Evolutionary conservation across 2,888 invertebrate species (phyloP).

Genomic region (Meghimatium bilineatum): DNA sequence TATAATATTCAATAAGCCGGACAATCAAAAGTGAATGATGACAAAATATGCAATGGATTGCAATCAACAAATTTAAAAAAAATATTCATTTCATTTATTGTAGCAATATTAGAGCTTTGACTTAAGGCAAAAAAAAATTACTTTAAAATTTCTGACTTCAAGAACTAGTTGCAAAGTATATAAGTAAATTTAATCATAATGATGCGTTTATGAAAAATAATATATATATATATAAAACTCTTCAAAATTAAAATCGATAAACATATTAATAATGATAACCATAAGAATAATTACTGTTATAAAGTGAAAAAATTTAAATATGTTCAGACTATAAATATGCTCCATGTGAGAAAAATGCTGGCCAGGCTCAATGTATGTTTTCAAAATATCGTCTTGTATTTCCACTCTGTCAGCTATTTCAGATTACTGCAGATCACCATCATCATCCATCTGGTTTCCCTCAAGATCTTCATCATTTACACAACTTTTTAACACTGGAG

Average conservation of each 20-base stretch:
- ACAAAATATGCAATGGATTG: neutral
- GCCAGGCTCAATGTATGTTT: neutral
- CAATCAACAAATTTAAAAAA: neutral
- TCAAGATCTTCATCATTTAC: slow-evolving; percentile 35
- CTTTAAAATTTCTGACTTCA: neutral
- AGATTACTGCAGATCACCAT: slow-evolving; percentile 24
- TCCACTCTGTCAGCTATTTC: neutral
- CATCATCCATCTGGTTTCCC: slow-evolving; percentile 29
- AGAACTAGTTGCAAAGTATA: slow-evolving; percentile 3
- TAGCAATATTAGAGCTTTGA: neutral
- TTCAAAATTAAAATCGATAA: neutral
- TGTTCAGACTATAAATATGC: neutral
- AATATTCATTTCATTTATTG: neutral
- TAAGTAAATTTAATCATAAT: slow-evolving; percentile 6
- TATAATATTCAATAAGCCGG: slow-evolving; percentile 24
- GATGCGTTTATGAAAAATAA: neutral
- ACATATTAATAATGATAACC: neutral
- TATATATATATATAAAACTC: slow-evolving; percentile 9
- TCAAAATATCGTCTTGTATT: neutral
- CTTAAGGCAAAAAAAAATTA: neutral
- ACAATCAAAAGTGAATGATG: neutral
- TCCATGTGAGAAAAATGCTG: neutral
- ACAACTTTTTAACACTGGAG: neutral
- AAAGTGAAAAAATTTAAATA: neutral
- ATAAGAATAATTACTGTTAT: neutral